Percentiles rank a stretch among this genome's conserved stretches.
Conservation (phyloP, 2,888 invertebrate species). For the Stegophylla sp. region DNA sequence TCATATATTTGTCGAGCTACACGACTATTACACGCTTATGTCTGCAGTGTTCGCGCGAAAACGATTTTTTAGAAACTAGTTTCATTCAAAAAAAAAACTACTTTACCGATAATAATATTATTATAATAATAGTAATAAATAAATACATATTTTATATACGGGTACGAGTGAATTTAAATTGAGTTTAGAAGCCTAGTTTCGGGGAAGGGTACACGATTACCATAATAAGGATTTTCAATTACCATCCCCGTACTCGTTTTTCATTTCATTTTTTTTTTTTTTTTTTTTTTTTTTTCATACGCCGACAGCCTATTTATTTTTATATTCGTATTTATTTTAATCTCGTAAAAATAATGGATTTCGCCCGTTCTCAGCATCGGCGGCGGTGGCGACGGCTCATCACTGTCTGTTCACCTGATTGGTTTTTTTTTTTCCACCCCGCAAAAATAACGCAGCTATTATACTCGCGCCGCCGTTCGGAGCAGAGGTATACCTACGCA, state of each 20-base stretch:
- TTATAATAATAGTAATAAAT: not conserved
- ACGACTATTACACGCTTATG: too few species aligned
- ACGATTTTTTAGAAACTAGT: too few species aligned
- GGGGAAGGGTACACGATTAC: not conserved
- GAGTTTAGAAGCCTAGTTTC: not conserved
- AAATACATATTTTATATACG: not conserved
- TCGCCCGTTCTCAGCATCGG: not conserved
- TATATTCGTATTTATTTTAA: not conserved
- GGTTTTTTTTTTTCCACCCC: slow-evolving; percentile 19
- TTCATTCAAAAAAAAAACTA: too few species aligned
- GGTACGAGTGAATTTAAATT: not conserved
- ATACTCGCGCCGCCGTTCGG: not conserved
- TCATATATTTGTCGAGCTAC: too few species aligned
- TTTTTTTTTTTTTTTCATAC: not conserved
- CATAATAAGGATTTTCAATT: slow-evolving; percentile 43
- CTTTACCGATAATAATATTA: too few species aligned
- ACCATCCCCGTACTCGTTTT: not conserved
- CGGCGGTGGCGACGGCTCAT: too few species aligned
- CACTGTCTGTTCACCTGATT: slow-evolving; percentile 9
- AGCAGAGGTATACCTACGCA: too few species aligned
- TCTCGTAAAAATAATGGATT: slow-evolving; percentile 14
- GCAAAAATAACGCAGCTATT: not conserved
- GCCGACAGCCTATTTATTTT: not conserved
- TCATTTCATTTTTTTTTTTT: not conserved
- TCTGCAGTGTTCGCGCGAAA: too few species aligned